Evolutionary conservation across 2,797 vertebrate species (phyloP), one percentile per base, ranked within the genome.

Genomic region (Arrhamphus sclerolepis): DNA sequence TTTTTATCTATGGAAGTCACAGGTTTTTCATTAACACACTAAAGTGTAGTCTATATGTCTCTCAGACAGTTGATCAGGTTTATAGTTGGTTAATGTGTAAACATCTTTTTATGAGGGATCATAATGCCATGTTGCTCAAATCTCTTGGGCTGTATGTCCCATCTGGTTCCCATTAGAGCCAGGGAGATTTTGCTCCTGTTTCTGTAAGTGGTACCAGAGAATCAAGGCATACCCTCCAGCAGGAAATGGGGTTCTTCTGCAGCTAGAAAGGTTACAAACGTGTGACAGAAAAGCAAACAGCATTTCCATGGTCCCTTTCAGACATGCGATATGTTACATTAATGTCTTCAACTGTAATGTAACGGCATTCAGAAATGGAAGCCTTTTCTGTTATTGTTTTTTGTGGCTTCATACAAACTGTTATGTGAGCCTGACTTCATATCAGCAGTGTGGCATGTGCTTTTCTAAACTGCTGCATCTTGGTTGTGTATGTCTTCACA

Each of bases 161-260:
- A 56, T 44, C 34, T 6, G 29, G 28, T 68, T 70, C 20, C 55
- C 44, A 52, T 77, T 61, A 63, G 24, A 17, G 38, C 56, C 26
- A 5, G 50, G 48, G 49, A 31, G 42, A 42, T 72, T 65, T 72
- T 64, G 24, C 39, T 57, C 19, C 52, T 38, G 19, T 56, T 74
- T 40, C 24, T 55, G 47, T 46, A 57, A 64, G 58, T 69, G 54
- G 21, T 50, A 74, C 53, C 51, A 77, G 28, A 69, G 52, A 70
- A 69, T 73, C 21, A 49, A 62, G 42, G 44, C 39, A 26, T 46
- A 62, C 46, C 44, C 39, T 61, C 54, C 70, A 71, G 72, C 78
- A 86, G 88, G 88, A 92, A 86, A 88, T 83, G 14, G 66, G 67
- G 64, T 80, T 78, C 58, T 75, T 71, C 51, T 41, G 28, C 49